A percentile compares a stretch with the other conserved stretches of the same genome.
Evolutionary conservation across 1,140 invertebrate genomes (phyloP).

Genomic region (Euglossa dilemma): DNA sequence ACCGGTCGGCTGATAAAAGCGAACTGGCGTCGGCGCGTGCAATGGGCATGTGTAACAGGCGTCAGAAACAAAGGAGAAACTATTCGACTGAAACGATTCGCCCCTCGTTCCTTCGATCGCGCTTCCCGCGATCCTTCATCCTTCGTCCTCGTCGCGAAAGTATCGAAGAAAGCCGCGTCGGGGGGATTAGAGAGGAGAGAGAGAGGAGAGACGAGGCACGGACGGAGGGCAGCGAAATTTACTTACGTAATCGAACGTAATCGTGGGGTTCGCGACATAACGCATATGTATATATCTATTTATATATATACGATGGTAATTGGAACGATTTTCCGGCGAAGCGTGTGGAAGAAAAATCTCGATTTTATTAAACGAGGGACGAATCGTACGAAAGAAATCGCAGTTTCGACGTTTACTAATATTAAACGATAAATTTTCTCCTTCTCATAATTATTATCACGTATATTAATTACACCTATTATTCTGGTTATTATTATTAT

Average conservation of each 20-base stretch:
- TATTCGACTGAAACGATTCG: slow-evolving; percentile 30
- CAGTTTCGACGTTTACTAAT: slow-evolving; percentile 14
- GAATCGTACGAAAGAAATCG: slow-evolving; percentile 15
- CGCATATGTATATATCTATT: no score
- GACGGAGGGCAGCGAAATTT: not conserved
- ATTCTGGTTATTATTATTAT: slow-evolving; percentile 69
- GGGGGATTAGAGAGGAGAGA: not conserved
- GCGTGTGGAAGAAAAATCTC: not conserved
- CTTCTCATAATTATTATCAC: slow-evolving; percentile 62
- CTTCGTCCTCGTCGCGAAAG: not conserved
- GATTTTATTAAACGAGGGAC: not conserved
- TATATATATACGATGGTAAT: not conserved
- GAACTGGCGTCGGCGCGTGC: slow-evolving; percentile 21
- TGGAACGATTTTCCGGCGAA: not conserved
- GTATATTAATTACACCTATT: slow-evolving; percentile 73
- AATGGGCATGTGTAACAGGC: slow-evolving; percentile 7
- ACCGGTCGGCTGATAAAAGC: not conserved
- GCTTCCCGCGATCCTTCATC: not conserved
- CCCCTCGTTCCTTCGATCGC: slow-evolving; percentile 8
- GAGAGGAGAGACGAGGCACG: not conserved
- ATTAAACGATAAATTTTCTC: slow-evolving; percentile 55
- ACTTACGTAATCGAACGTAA: not conserved
- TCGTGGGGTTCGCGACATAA: not conserved
- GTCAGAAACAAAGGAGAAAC: slow-evolving; percentile 23
- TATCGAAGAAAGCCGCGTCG: no score